These are phyloP conservation scores for Anthoscopus minutus DNA, from an alignment of 2,113 vertebrate genomes.

Conservation along the genomic window DNA sequence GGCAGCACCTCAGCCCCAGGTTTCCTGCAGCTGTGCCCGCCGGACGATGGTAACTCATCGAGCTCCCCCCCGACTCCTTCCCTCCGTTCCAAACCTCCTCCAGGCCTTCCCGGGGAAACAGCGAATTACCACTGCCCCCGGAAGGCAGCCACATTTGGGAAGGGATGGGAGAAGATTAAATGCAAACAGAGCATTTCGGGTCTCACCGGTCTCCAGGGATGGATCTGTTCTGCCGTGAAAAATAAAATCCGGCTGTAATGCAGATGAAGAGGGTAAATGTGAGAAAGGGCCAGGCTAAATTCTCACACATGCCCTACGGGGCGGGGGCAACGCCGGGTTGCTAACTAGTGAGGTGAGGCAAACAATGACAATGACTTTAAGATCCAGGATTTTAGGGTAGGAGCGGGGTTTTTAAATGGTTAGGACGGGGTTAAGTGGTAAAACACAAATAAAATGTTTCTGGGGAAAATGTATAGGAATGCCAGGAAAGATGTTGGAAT, in stretches of 20 bases:
- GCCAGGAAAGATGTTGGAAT: neutral
- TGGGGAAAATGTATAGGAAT: fast-evolving
- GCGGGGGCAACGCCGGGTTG: neutral
- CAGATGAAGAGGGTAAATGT: neutral
- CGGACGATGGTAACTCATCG: too few species aligned
- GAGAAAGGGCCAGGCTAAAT: neutral
- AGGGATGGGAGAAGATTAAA: neutral
- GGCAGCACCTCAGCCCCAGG: neutral
- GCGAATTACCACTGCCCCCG: too few species aligned
- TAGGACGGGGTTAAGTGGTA: neutral
- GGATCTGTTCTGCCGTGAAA: neutral
- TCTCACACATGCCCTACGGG: too few species aligned
- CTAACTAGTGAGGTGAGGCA: neutral
- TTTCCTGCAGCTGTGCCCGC: neutral
- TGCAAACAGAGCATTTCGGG: fast-evolving
- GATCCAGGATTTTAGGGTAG: neutral
- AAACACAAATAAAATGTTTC: neutral
- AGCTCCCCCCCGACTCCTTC: too few species aligned
- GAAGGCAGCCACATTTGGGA: neutral
- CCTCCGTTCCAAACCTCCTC: neutral
- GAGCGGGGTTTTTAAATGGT: neutral
- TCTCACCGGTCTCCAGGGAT: neutral
- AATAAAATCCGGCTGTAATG: neutral
- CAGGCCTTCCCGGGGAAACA: neutral
- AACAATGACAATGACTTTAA: neutral